Evolutionary conservation across 2,888 invertebrate genomes (phyloP).

Genomic region (Ophioninae sp.): DNA sequence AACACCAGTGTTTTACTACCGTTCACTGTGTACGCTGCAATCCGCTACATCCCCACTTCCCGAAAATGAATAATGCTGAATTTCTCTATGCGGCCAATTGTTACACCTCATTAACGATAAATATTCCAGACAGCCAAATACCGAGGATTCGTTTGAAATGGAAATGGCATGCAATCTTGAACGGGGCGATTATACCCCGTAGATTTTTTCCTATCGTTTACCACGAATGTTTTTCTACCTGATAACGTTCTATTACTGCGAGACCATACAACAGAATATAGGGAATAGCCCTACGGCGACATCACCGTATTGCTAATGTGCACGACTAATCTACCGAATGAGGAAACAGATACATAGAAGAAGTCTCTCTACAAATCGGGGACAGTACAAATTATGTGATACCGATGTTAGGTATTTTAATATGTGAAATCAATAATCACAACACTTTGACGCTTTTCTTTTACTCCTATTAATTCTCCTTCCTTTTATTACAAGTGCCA

Average conservation of each 20-base stretch:
- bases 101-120: slow-evolving; percentile 11
- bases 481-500: background rate
- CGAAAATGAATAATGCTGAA: background rate
- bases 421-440: background rate
- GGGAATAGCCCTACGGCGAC: background rate
- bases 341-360: no score
- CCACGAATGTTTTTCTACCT: slow-evolving; percentile 1
- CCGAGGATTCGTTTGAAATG: slow-evolving; percentile 4
- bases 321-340: slow-evolving; percentile 3
- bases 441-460: background rate
- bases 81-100: background rate
- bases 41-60: background rate
- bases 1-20: background rate
- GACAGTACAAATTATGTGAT: background rate
- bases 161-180: slow-evolving; percentile 42
- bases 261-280: slow-evolving; percentile 25
- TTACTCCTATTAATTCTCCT: background rate
- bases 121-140: slow-evolving; percentile 27
- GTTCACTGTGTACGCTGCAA: background rate
- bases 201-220: slow-evolving; percentile 9
- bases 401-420: background rate
- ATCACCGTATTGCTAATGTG: slow-evolving; percentile 1
- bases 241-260: slow-evolving; percentile 11
- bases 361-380: no score
- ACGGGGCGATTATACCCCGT: slow-evolving; percentile 5